Percentiles rank a stretch among this genome's conserved stretches.
Evolutionary conservation across 1,140 invertebrate genomes (phyloP).

Genomic region (Drosophila fuyamai): DNA sequence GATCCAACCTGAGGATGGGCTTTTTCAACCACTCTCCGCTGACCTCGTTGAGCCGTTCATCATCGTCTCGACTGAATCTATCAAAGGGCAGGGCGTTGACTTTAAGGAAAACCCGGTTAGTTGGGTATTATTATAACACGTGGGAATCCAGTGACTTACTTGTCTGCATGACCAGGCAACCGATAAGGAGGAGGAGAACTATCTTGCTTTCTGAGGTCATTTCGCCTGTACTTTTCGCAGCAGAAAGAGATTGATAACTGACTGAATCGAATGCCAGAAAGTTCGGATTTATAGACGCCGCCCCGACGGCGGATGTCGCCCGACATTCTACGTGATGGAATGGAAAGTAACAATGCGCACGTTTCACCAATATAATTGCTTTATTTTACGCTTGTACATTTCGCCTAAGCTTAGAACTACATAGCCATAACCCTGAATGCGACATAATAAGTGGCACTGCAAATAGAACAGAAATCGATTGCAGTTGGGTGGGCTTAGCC

Average conservation of each 20-base stretch:
- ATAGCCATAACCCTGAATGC: conserved; percentile 52
- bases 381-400: conserved; percentile 38
- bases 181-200: conserved; percentile 20
- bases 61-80: conserved; percentile 50
- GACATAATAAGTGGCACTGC: not conserved
- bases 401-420: conserved; percentile 44
- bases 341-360: conserved; percentile 60
- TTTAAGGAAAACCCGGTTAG: not conserved
- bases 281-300: conserved; percentile 55
- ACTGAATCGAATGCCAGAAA: conserved; percentile 26
- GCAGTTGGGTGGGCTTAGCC: not conserved
- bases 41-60: conserved; percentile 63
- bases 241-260: conserved; percentile 27
- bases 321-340: conserved; percentile 64
- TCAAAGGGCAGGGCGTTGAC: conserved; percentile 31
- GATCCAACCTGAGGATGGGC: conserved; percentile 44
- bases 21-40: conserved; percentile 44
- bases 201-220: conserved; percentile 45
- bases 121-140: too few species aligned
- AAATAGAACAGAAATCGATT: conserved; percentile 11
- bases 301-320: conserved; percentile 5
- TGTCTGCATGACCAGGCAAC: conserved; percentile 27
- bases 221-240: conserved; percentile 13
- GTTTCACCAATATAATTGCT: conserved; percentile 56
- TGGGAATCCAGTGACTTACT: conserved; percentile 6